Evolutionary conservation across 2,113 vertebrate species (phyloP), one percentile per base, ranked within the genome.

Genomic region (Arenaria interpres): DNA sequence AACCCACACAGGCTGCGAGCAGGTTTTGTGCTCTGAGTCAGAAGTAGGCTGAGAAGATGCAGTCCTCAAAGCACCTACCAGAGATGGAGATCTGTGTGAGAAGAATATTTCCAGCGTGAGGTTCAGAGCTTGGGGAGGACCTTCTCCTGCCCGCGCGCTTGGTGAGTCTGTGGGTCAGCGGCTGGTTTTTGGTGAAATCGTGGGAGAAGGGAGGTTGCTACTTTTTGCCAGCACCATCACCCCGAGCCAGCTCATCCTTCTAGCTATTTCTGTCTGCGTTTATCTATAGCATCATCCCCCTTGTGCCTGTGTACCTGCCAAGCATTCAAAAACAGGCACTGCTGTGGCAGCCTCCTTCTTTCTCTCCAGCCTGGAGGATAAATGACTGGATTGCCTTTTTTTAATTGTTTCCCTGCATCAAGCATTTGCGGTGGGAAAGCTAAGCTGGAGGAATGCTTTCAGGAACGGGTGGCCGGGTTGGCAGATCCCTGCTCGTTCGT

Each of bases 231-330:
- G 18, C 54, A n/a, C 67, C 45, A 74, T 28, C 51, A 35, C 67
- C 50, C 53, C 0, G 50, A 96, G 81, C 81, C 81, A 91, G 89
- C 93, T 96, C 94, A 93, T 96, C 92, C 88, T 91, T 95, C 75
- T 84, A 96, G 93, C 94, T 97, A 88, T 97, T 95, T 96, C 85
- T 94, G 88, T 89, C 94, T 60, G n/a, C 4, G 43, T 67, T 88
- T 95, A 88, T 96, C 93, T 94, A 67, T 95, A 94, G 91, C 89
- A 94, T 95, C 96, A 94, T 64, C 71, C 66, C 45, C 62, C 83
- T 94, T 66, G 81, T 85, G 91, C 85, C 64, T 91, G 88, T 90
- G 78, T 94, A 96, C 90, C 96, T 96, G 95, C 79, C 88, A 96
- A 84, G 93, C 88, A 95, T 96, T 94, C 92, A 66, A 80, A 97